Percentiles rank a stretch among this genome's conserved stretches.
Conservation (phyloP, 2,797 vertebrate species). For the Crenuchus spilurus region DNA sequence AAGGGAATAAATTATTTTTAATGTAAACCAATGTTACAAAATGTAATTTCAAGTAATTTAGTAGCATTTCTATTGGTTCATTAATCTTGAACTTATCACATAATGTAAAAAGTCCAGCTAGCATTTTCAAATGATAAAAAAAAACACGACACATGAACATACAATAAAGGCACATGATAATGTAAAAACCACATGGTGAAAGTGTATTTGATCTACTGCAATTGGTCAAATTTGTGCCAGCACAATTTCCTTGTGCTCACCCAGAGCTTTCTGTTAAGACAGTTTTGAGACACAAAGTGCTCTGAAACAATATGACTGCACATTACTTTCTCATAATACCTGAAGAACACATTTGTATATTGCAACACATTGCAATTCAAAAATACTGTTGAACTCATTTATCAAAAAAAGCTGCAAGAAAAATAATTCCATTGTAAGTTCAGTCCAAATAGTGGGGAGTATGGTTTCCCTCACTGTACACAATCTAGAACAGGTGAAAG, state of each 20-base stretch:
- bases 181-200: too few species aligned
- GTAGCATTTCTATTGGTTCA: too few species aligned
- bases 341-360: slow-evolving; percentile 24
- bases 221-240: not conserved
- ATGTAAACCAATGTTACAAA: too few species aligned
- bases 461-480: not conserved
- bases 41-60: too few species aligned
- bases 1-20: too few species aligned
- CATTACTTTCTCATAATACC: slow-evolving; percentile 26
- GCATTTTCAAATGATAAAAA: too few species aligned
- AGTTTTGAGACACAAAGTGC: not conserved
- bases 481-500: not conserved
- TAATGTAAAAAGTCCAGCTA: too few species aligned
- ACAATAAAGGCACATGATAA: not conserved
- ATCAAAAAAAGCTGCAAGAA: not conserved
- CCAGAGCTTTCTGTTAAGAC: not conserved
- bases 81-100: too few species aligned
- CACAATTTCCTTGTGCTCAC: not conserved
- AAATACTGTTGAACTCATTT: not conserved
- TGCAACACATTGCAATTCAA: not conserved
- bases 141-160: too few species aligned
- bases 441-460: not conserved
- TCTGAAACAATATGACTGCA: not conserved
- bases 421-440: not conserved
- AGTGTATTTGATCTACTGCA: too few species aligned